A percentile compares a stretch with the other conserved stretches of the same genome.
Conservation (phyloP, 2,888 invertebrate species). For the Operophtera brumata region DNA sequence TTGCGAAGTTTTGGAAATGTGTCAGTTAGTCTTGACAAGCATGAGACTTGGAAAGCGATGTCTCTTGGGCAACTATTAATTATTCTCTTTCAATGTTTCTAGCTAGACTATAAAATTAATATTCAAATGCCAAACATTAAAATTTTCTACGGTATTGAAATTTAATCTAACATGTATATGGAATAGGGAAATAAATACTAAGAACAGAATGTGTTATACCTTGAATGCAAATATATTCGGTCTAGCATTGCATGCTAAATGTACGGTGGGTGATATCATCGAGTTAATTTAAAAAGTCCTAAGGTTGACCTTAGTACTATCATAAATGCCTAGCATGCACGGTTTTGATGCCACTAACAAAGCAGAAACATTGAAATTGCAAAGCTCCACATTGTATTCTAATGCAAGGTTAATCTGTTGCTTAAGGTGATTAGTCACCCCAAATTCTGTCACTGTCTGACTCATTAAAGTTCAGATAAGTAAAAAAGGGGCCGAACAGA, state of each 20-base stretch:
- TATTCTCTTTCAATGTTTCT: conserved; percentile 8
- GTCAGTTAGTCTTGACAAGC: conserved; percentile 30
- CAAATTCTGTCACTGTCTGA: too few relatives aligned
- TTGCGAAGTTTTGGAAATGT: conserved; percentile 33
- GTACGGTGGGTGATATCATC: conserved; percentile 33
- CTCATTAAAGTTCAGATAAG: too few relatives aligned
- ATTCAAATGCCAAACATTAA: neutral
- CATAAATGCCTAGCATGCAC: conserved; percentile 16
- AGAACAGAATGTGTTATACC: conserved; percentile 17
- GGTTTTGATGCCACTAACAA: conserved; percentile 10
- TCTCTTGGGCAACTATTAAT: conserved; percentile 10
- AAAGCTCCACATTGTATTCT: conserved; percentile 20
- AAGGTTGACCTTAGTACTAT: conserved; percentile 27
- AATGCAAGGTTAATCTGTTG: conserved; percentile 16
- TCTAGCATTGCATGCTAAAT: conserved; percentile 28
- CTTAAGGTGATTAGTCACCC: too few relatives aligned
- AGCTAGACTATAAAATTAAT: too few relatives aligned
- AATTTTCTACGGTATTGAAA: conserved; percentile 19
- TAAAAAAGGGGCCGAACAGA: too few relatives aligned
- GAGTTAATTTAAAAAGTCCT: conserved; percentile 16
- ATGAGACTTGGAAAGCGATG: conserved; percentile 21
- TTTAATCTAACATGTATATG: conserved; percentile 7
- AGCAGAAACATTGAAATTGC: conserved; percentile 14
- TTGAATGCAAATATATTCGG: conserved; percentile 29
- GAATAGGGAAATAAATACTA: conserved; percentile 20